Evolutionary conservation across 23 tunicate genomes (phyloP).

Genomic region (Botrylloides violaceus): DNA sequence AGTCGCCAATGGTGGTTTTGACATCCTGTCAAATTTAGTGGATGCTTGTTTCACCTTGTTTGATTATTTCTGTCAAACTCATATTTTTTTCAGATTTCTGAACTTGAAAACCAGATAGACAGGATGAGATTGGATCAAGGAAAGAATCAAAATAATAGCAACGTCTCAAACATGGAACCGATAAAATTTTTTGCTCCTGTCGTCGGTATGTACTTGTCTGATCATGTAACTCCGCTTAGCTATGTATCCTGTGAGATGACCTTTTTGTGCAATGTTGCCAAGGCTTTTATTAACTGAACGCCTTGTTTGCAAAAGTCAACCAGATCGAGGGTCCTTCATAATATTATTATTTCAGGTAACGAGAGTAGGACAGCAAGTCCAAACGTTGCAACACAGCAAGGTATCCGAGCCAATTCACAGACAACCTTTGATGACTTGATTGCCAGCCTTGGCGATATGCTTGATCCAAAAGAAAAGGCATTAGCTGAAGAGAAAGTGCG

Average conservation of each 20-base stretch:
- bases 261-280: too few relatives aligned
- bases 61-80: too few relatives aligned
- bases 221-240: too few relatives aligned
- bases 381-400: background rate
- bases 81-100: conserved; percentile 8
- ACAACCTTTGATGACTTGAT: conserved; percentile 58
- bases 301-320: background rate
- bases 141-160: conserved; percentile 36
- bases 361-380: background rate
- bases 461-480: conserved; percentile 19
- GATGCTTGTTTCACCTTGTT: too few relatives aligned
- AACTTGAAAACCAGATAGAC: conserved; percentile 5
- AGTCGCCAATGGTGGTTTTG: too few relatives aligned
- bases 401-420: conserved; percentile 21
- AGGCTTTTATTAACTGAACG: too few relatives aligned
- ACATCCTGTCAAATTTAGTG: too few relatives aligned
- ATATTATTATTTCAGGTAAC: background rate
- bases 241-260: too few relatives aligned
- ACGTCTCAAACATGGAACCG: conserved; percentile 15
- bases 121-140: background rate
- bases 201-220: background rate
- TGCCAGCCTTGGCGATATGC: conserved; percentile 83
- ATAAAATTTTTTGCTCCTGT: background rate
- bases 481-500: background rate
- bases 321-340: background rate